Conservation (phyloP, 2,888 invertebrate species). For the Blomia tropicalis region DNA sequence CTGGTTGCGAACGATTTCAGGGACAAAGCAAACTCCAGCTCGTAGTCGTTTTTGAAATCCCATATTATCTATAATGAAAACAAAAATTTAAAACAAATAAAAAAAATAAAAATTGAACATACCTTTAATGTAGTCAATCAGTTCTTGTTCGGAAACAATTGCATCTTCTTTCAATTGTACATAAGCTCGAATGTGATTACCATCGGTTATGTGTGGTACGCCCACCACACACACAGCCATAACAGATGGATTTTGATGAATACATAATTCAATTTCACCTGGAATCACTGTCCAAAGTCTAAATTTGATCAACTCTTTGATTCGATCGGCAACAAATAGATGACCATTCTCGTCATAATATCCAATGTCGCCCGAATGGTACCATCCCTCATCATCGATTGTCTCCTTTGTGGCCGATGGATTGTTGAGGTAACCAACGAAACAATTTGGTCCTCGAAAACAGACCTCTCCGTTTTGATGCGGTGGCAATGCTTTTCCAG, state of each 20-base stretch:
- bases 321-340: neutral
- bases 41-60: constrained; percentile 6
- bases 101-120: neutral
- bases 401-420: neutral
- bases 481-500: neutral
- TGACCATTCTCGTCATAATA: neutral
- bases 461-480: neutral
- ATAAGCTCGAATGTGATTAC: neutral
- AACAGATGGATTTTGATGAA: neutral
- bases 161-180: neutral
- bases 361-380: neutral
- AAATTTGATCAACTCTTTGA: constrained; percentile 11
- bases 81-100: neutral
- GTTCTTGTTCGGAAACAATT: neutral
- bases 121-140: constrained; percentile 2
- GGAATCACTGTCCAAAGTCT: neutral
- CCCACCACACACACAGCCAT: neutral
- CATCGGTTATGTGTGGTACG: neutral
- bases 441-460: neutral
- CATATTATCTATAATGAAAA: neutral
- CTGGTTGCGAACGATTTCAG: neutral
- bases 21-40: constrained; percentile 3
- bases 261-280: neutral
- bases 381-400: neutral
- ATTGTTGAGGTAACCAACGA: neutral